Evolutionary conservation across 2,797 vertebrate genomes (phyloP), one percentile per base, ranked within the genome.

Genomic region (Takifugu ocellatus): DNA sequence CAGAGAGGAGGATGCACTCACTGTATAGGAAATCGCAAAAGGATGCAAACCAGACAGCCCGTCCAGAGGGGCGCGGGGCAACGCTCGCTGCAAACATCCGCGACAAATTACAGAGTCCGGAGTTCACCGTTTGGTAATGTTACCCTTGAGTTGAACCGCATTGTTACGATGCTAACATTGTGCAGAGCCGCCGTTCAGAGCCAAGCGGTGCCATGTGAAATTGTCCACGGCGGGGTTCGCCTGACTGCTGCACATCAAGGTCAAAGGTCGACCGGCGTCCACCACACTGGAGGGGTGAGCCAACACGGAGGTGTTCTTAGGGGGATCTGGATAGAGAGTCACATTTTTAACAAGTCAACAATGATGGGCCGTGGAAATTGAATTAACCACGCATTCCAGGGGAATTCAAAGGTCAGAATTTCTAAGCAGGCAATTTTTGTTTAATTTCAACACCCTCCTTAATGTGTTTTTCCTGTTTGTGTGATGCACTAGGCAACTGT

Each of bases 171-270:
- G 72, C 87, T 83, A 64, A 89, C 88, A 83, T 84, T 84, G 84
- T 25, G 68, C 69, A 51, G 83, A 73, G 36, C 70, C 84, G 9
- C 88, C 84, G 6, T 88, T 76, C 63, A 75, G 57, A 53, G 83
- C 25, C 39, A 87, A 73, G 36, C 85, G 78, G 52, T 92, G 89
- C 92, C 92, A 93, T 29, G 91, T 93, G 77, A 90, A 92, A 88
- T 92, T 92, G 68, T 92, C 90, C 61, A 92, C 91, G 0, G 86
- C 90, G 0, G 90, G 90, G 77, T 91, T 89, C 7, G 88, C 91
- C 74, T 91, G 89, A 63, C 90, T 91, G 77, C 87, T 91, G 79
- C 91, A 92, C 72, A 88, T 92, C 68, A 93, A 72, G 33, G 91
- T 93, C 86, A 21, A 21, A 21, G 21, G 21, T 21, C 21, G 21